These are phyloP conservation scores for Cassiopea xamachana DNA, from an alignment of 30 jellyfish, hydroid and myxozoan genomes.

Conservation along the genomic window DNA sequence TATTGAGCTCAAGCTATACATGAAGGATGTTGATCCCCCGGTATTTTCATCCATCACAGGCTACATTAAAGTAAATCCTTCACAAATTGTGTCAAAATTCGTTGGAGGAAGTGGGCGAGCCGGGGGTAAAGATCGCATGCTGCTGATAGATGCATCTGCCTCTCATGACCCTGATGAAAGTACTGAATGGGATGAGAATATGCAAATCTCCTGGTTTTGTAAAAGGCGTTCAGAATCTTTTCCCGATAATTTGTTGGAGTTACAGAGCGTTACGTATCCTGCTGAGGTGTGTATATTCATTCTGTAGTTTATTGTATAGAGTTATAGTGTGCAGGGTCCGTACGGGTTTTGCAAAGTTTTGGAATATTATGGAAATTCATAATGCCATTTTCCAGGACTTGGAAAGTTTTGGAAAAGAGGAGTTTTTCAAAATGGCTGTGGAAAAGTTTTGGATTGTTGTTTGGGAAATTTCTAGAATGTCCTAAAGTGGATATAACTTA, in stretches of 20 bases:
- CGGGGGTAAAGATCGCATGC: constrained; percentile 63
- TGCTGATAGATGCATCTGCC: constrained; percentile 61
- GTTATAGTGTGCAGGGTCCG: background rate
- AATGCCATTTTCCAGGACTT: no score
- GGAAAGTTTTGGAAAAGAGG: no score
- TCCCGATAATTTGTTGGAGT: constrained; percentile 27
- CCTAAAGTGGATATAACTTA: no score
- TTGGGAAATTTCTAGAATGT: no score
- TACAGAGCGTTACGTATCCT: constrained; percentile 46
- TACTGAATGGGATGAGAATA: constrained; percentile 19
- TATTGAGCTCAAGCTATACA: constrained; percentile 41
- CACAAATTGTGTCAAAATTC: constrained; percentile 70
- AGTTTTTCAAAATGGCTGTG: no score
- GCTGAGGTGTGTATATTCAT: background rate
- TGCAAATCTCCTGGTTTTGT: constrained; percentile 71
- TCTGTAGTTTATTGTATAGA: background rate
- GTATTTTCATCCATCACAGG: constrained; percentile 63
- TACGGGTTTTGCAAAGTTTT: no score
- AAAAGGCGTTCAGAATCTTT: constrained; percentile 47
- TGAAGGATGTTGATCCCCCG: constrained; percentile 68
- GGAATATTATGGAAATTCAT: no score
- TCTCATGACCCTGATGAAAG: constrained; percentile 91
- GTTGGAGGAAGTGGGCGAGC: constrained; percentile 95
- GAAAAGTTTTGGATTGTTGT: no score
- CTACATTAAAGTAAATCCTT: constrained; percentile 60